phyloP scores from a whole-genome alignment of 2,797 vertebrate species.

The Clarias fuscus region DNA sequence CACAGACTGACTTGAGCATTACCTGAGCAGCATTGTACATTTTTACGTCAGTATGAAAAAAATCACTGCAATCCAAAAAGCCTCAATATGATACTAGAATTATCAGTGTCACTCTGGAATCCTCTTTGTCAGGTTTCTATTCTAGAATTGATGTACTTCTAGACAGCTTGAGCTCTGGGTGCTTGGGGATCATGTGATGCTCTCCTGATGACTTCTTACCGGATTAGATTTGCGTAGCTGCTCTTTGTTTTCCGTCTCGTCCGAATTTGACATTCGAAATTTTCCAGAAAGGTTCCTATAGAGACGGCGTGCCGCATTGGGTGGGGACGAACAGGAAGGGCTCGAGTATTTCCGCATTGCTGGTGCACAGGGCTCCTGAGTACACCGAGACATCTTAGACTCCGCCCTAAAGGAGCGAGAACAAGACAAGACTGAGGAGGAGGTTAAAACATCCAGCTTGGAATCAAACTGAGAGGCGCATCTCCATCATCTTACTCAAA shows the following conservation, averaged over 20 bases:
- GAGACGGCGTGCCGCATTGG: slow-evolving; percentile 86
- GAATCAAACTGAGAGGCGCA: neutral
- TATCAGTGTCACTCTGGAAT: neutral
- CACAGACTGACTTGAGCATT: neutral
- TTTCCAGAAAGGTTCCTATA: slow-evolving; percentile 94
- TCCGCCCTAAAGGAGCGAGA: slow-evolving; percentile 75
- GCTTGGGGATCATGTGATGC: neutral
- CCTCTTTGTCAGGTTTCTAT: neutral
- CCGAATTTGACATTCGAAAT: slow-evolving; percentile 83
- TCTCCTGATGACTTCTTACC: slow-evolving; percentile 68
- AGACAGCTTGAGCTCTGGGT: too few relatives aligned
- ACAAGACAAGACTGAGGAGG: neutral
- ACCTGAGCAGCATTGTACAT: neutral
- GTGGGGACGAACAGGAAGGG: slow-evolving; percentile 75
- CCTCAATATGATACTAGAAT: neutral
- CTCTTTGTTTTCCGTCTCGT: slow-evolving; percentile 86
- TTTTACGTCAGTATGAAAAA: neutral
- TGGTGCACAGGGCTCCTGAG: slow-evolving; percentile 78
- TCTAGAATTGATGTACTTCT: neutral
- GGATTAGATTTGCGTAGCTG: slow-evolving; percentile 83
- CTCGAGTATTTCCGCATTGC: slow-evolving; percentile 79
- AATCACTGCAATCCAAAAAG: neutral
- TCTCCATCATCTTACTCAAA: neutral
- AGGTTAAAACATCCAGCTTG: neutral
- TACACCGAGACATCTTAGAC: slow-evolving; percentile 86